Conservation (phyloP, 2,113 vertebrate genomes). For the Clupea harengus region DNA sequence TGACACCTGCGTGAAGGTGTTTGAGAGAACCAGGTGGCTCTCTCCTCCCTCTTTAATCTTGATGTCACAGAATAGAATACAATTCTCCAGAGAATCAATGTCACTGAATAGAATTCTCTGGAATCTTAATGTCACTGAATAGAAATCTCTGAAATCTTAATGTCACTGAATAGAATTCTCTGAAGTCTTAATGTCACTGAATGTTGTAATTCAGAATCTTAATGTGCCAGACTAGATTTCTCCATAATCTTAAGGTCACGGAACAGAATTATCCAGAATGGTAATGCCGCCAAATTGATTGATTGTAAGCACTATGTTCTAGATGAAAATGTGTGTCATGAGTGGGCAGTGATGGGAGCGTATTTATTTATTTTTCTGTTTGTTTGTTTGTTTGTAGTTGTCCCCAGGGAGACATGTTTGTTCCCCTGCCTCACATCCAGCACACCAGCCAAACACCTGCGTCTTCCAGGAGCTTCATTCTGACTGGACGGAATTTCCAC, state of each 20-base stretch:
- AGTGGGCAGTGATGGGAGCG: background rate
- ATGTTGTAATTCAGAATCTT: too few species aligned
- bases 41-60: background rate
- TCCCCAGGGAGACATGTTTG: conserved; percentile 65
- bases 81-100: background rate
- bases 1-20: conserved; percentile 89
- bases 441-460: conserved; percentile 69
- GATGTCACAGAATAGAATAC: too few species aligned
- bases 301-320: background rate
- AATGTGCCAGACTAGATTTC: too few species aligned
- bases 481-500: conserved; percentile 91
- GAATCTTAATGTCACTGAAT: background rate
- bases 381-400: conserved; percentile 58
- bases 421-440: conserved; percentile 73
- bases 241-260: too few species aligned
- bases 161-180: too few species aligned
- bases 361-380: background rate
- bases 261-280: background rate
- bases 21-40: conserved; percentile 79
- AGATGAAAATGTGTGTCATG: background rate
- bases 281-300: background rate
- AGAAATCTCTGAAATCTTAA: too few species aligned
- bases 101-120: background rate
- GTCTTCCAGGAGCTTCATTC: conserved; percentile 77
- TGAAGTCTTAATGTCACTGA: too few species aligned